Evolutionary conservation across 2,888 invertebrate species (phyloP).

Genomic region (Deilephila porcellus): DNA sequence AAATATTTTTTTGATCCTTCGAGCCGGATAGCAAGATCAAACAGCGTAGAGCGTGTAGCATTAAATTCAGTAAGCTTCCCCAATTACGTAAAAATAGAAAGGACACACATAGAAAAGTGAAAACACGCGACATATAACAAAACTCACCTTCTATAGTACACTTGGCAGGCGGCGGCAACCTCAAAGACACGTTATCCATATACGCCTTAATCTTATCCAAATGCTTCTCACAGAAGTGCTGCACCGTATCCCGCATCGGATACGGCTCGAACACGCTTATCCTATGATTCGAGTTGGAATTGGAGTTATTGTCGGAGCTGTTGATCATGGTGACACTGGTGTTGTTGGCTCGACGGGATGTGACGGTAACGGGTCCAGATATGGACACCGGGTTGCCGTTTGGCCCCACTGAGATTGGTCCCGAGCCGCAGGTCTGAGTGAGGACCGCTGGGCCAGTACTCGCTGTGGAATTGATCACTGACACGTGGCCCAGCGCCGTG

Average conservation of each 20-base stretch:
- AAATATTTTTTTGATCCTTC: not conserved
- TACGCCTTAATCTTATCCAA: slow-evolving; percentile 95
- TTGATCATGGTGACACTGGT: slow-evolving; percentile 92
- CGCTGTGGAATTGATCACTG: slow-evolving; percentile 50
- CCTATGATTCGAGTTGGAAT: slow-evolving; percentile 73
- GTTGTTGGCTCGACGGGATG: slow-evolving; percentile 87
- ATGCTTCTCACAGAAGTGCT: slow-evolving; percentile 98
- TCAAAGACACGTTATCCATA: slow-evolving; percentile 93
- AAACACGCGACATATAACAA: slow-evolving; percentile 5
- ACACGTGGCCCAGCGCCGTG: slow-evolving; percentile 72
- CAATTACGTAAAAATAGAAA: not conserved
- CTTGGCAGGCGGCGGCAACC: slow-evolving; percentile 95
- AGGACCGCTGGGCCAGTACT: slow-evolving; percentile 42
- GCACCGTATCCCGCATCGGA: slow-evolving; percentile 96
- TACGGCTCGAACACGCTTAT: slow-evolving; percentile 95
- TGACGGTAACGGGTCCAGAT: slow-evolving; percentile 86
- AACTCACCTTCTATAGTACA: slow-evolving; percentile 95
- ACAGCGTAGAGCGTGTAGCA: not conserved
- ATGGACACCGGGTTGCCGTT: slow-evolving; percentile 63
- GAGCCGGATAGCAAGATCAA: not conserved
- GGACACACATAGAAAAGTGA: not conserved
- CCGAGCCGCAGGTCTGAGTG: slow-evolving; percentile 4
- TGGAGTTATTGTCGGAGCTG: slow-evolving; percentile 42
- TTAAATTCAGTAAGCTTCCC: not conserved
- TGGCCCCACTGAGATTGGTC: slow-evolving; percentile 34